These are phyloP conservation scores for Bufo bufo DNA, from an alignment of 2,113 vertebrate genomes.

Conservation along the genomic window DNA sequence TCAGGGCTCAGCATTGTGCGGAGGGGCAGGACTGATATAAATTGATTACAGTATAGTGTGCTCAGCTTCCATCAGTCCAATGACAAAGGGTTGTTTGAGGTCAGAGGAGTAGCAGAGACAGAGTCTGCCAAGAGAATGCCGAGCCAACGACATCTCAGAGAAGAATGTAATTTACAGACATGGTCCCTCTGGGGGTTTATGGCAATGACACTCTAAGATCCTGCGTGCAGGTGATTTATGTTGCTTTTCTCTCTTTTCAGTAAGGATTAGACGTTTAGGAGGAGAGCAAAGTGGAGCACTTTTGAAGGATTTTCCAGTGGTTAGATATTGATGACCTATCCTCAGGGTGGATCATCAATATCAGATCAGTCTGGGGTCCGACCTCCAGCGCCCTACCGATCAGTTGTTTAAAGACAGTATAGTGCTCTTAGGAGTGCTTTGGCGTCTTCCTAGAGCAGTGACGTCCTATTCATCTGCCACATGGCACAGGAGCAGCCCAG, in stretches of 20 bases:
- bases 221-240: constrained; percentile 14
- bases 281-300: background rate
- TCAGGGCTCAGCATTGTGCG: background rate
- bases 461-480: no score
- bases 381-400: no score
- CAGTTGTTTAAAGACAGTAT: no score
- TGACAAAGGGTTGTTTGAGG: constrained; percentile 27
- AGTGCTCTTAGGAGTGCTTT: no score
- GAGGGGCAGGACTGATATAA: background rate
- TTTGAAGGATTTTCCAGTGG: no score
- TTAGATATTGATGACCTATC: no score
- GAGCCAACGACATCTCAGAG: constrained; percentile 7
- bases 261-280: background rate
- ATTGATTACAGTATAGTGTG: background rate
- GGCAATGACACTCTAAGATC: constrained; percentile 11
- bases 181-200: background rate
- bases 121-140: background rate
- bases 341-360: no score
- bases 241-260: constrained; percentile 4
- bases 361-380: no score
- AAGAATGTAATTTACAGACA: constrained; percentile 25
- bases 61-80: background rate
- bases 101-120: background rate
- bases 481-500: no score
- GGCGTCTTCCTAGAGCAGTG: no score